Evolutionary conservation across 2,797 vertebrate genomes (phyloP), one percentile per base, ranked within the genome.

Genomic region (Mus spretus): DNA sequence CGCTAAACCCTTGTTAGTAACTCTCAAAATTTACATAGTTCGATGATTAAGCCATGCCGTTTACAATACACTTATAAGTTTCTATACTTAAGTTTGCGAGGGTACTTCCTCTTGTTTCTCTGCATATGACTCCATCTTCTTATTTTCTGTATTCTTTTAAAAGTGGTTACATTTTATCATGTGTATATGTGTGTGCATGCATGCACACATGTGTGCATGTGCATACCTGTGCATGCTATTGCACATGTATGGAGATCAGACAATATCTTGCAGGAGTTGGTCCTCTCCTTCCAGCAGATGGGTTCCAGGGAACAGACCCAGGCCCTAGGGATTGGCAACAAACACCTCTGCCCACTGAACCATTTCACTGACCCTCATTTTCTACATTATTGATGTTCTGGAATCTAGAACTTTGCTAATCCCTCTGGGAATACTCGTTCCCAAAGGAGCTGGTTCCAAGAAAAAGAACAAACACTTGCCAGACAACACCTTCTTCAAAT

Each of bases 401-500:
- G 31, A 22, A 78, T 65, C 47, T 74, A 86, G 37, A 65, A 34
- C 53, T n/a, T 89, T 44, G 34, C 53, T 59, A 28, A 89, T 67
- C 61, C 79, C 89, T 11, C 61, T 61, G 10, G 65, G 28, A 70
- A 65, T 74, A 9, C 65, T 61, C 15, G 15, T 82, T 28, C 57
- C 34, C 67, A 55, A 63, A n/a, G 61, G 70, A 63, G 47, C 55
- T 82, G 88, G 80, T 85, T 91, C 67, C 12, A 37, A 72, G 63
- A 55, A 53, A 91, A 74, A 94, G 19, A 90, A 61, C 67, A 90
- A 92, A 79, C 26, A 84, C n/a, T 72, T 24, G 3, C 28, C 59
- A 37, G 26, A 78, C 14, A 94, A 22, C 44, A 94, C 79, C 94
- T 65, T 84, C 67, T 86, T 95, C 47, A 89, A 67, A 94, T 12